These are phyloP conservation scores for Leptarthrus brevirostris DNA, from an alignment of 2,888 invertebrate genomes.

Conservation along the genomic window DNA sequence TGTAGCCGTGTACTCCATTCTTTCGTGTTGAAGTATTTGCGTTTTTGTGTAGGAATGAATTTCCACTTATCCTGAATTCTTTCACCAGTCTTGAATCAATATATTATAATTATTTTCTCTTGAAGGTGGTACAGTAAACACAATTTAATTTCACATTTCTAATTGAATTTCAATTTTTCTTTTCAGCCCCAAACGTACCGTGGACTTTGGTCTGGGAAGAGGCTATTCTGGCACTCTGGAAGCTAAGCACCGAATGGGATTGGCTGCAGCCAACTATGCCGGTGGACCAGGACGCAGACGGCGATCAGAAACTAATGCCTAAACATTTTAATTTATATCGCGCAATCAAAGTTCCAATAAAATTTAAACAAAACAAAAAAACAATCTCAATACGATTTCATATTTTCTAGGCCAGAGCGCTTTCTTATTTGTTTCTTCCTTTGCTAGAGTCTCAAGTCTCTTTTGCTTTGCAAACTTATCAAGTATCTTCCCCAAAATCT, in stretches of 20 bases:
- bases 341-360: conserved; percentile 19
- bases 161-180: no score
- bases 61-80: no score
- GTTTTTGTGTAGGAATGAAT: no score
- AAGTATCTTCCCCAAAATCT: neutral
- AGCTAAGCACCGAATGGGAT: conserved; percentile 91
- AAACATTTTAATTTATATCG: conserved; percentile 54
- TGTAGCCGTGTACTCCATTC: no score
- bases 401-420: neutral
- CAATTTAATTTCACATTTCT: no score
- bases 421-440: neutral
- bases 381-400: neutral
- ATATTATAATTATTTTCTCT: no score
- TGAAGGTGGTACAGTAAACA: no score
- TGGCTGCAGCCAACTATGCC: conserved; percentile 89
- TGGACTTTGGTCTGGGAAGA: conserved; percentile 87
- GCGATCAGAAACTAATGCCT: conserved; percentile 71
- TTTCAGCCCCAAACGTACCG: conserved; percentile 83
- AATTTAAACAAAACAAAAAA: neutral
- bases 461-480: no score
- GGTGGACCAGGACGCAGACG: conserved; percentile 90
- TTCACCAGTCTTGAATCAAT: no score
- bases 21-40: no score
- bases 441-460: no score
- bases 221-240: conserved; percentile 91